Evolutionary conservation across 1,140 invertebrate genomes (phyloP).

Genomic region (Dinoponera quadriceps): DNA sequence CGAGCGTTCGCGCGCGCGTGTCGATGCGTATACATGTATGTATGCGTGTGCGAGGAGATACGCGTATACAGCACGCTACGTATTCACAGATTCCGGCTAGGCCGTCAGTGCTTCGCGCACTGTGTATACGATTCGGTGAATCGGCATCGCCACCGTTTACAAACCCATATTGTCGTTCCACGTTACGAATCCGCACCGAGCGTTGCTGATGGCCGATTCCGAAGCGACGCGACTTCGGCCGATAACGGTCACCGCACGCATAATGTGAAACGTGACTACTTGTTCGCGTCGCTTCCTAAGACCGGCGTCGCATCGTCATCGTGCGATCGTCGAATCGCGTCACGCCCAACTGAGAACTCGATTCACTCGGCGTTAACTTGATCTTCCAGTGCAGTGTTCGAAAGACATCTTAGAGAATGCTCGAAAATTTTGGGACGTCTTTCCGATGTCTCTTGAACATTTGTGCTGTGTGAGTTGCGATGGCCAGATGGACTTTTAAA

Average conservation of each 20-base stretch:
- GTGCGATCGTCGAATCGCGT: too few species aligned
- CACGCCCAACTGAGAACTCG: too few species aligned
- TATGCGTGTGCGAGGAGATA: neutral
- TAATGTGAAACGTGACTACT: conserved; percentile 1
- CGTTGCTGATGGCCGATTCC: conserved; percentile 51
- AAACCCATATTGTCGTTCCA: conserved; percentile 74
- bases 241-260: neutral
- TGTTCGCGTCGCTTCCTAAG: neutral
- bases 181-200: conserved; percentile 68
- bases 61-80: conserved; percentile 3
- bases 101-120: conserved; percentile 25
- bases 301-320: too few species aligned
- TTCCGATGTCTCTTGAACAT: too few species aligned
- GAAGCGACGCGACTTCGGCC: conserved; percentile 43
- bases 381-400: too few species aligned
- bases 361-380: too few species aligned
- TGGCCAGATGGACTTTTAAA: too few species aligned
- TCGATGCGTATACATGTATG: neutral
- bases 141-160: conserved; percentile 71
- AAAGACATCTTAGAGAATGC: too few species aligned
- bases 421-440: too few species aligned
- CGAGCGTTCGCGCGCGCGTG: too few species aligned
- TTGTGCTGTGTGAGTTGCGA: too few species aligned
- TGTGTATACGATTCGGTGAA: conserved; percentile 57
- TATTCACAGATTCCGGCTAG: conserved; percentile 50